Percentiles rank a stretch among this genome's conserved stretches.
Conservation (phyloP, 2,797 vertebrate genomes). For the Sebastes variabilis region DNA sequence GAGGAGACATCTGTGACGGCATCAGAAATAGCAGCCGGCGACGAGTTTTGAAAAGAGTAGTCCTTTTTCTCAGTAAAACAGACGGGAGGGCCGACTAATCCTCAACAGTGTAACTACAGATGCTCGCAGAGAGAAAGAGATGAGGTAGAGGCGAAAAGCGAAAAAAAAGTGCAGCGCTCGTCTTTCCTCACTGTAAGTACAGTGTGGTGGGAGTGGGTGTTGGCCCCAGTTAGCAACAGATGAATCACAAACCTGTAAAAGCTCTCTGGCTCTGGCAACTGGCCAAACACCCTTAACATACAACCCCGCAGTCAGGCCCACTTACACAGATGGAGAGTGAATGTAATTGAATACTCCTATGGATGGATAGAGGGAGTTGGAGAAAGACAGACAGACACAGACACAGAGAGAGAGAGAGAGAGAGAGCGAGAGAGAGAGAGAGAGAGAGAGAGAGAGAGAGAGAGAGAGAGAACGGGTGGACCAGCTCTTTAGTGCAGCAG, state of each 20-base stretch:
- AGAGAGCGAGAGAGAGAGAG: conserved; percentile 10
- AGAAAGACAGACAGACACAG: background rate
- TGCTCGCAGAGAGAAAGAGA: conserved; percentile 16
- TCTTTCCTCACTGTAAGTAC: conserved; percentile 56
- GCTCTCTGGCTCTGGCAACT: conserved; percentile 16
- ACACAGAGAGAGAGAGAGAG: conserved; percentile 9
- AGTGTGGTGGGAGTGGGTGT: conserved; percentile 52
- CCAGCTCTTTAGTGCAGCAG: conserved; percentile 63
- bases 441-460: background rate
- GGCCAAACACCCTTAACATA: conserved; percentile 20
- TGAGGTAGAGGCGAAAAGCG: conserved; percentile 5
- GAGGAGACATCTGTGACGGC: conserved; percentile 42
- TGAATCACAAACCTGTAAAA: conserved; percentile 58
- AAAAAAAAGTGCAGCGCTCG: conserved; percentile 10
- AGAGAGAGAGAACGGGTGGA: conserved; percentile 17
- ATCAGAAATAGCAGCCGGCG: conserved; percentile 50
- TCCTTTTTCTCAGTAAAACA: conserved; percentile 31
- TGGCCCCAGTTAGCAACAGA: conserved; percentile 52
- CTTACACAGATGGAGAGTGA: conserved; percentile 40
- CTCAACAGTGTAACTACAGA: conserved; percentile 47
- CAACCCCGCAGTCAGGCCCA: conserved; percentile 11
- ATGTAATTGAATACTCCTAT: conserved; percentile 24
- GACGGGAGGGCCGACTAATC: conserved; percentile 53
- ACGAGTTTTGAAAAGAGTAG: conserved; percentile 21
- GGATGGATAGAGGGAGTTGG: conserved; percentile 17